A percentile compares a stretch with the other conserved stretches of the same genome.
Conservation (phyloP, 2,797 vertebrate species). For the Furcifer pardalis region DNA sequence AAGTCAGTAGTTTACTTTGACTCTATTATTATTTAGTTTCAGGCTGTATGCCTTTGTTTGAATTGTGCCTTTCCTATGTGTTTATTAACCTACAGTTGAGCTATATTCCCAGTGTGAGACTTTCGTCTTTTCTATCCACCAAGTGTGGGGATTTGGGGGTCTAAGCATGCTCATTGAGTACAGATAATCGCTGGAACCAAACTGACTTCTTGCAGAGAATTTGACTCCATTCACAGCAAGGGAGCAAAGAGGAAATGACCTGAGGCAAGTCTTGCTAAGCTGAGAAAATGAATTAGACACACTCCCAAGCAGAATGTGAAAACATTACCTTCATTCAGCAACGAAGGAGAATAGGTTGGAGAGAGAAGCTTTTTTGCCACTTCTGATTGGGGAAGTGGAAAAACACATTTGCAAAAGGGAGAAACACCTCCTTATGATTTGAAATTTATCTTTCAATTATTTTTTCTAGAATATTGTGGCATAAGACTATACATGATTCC, state of each 20-base stretch:
- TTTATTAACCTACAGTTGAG: slow-evolving; percentile 79
- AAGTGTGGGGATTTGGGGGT: slow-evolving; percentile 27
- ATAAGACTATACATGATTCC: neutral
- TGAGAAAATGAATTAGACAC: slow-evolving; percentile 79
- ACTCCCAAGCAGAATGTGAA: slow-evolving; percentile 76
- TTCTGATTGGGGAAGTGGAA: slow-evolving; percentile 37
- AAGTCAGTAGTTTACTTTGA: slow-evolving; percentile 40
- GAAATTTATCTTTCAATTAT: slow-evolving; percentile 34
- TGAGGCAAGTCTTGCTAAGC: slow-evolving; percentile 70
- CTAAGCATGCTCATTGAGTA: slow-evolving; percentile 65
- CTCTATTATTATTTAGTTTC: slow-evolving; percentile 43
- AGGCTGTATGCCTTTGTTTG: slow-evolving; percentile 70
- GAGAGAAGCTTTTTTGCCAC: slow-evolving; percentile 52
- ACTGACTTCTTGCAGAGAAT: slow-evolving; percentile 73
- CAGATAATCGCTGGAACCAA: slow-evolving; percentile 77
- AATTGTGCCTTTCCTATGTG: slow-evolving; percentile 66
- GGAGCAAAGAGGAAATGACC: slow-evolving; percentile 78
- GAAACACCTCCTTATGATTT: slow-evolving; percentile 34
- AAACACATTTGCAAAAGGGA: slow-evolving; percentile 46
- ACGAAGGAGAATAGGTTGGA: slow-evolving; percentile 67
- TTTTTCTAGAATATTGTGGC: slow-evolving; percentile 13
- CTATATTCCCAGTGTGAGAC: slow-evolving; percentile 61
- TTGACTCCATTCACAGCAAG: slow-evolving; percentile 76
- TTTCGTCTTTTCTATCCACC: slow-evolving; percentile 67
- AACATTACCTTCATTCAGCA: slow-evolving; percentile 65